These are phyloP conservation scores for Tamias sibiricus DNA, from an alignment of 2,113 vertebrate species.

Conservation along the genomic window DNA sequence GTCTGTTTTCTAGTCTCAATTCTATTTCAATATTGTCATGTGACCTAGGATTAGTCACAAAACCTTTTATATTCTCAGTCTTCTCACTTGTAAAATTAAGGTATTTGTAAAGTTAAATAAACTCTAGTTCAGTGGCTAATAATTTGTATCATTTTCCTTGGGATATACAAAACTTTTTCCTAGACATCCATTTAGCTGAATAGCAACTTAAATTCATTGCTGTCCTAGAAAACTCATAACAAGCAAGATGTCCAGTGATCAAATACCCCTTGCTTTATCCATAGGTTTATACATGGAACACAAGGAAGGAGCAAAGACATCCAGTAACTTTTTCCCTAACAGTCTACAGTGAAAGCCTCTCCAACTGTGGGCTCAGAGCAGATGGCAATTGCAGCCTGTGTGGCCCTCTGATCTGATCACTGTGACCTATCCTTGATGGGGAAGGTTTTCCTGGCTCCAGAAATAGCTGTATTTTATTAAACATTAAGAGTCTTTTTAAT, in stretches of 20 bases:
- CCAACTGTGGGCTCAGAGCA: neutral
- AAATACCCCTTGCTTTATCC: neutral
- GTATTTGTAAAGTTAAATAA: neutral
- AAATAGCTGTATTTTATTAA: constrained; percentile 13
- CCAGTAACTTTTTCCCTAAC: neutral
- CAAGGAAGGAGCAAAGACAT: neutral
- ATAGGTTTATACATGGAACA: neutral
- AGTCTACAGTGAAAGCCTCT: neutral
- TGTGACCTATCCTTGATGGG: neutral
- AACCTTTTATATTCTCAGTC: neutral
- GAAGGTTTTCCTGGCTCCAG: neutral
- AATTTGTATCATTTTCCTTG: neutral
- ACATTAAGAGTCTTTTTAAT: neutral
- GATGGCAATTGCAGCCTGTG: no score
- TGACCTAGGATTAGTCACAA: neutral
- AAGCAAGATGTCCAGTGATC: neutral
- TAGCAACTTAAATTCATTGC: neutral
- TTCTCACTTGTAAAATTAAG: neutral
- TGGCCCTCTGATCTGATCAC: neutral
- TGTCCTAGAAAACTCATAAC: neutral
- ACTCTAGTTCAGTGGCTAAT: neutral
- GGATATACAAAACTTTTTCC: neutral
- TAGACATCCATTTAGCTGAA: neutral
- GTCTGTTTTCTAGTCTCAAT: neutral
- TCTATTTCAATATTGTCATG: neutral